Evolutionary conservation across 2,113 vertebrate genomes (phyloP).

Genomic region (Entomyzon cyanotis): DNA sequence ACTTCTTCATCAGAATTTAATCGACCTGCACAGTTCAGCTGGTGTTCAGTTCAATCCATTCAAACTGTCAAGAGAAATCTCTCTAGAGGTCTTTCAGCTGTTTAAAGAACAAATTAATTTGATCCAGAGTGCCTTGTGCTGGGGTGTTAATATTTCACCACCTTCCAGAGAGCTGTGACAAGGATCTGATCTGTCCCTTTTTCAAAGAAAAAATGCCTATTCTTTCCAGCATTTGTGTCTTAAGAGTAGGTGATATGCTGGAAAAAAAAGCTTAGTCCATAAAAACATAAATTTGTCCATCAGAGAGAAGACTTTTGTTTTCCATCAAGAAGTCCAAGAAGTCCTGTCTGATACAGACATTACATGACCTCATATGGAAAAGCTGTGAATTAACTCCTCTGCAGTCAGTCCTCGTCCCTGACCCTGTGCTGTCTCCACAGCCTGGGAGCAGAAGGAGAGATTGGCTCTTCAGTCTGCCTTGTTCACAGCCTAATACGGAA

Average conservation of each 20-base stretch:
- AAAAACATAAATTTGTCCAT: not conserved
- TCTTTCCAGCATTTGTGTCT: not conserved
- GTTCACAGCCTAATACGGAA: not conserved
- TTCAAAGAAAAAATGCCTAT: not conserved
- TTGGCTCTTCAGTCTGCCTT: not conserved
- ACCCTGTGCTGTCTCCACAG: not conserved
- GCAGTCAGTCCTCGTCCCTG: not conserved
- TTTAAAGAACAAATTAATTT: not conserved
- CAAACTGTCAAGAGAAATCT: not conserved
- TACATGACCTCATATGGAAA: not conserved
- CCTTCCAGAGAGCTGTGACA: not conserved
- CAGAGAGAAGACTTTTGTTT: not conserved
- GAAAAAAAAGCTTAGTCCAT: not conserved
- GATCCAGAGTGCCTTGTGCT: not conserved
- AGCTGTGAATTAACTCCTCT: not conserved
- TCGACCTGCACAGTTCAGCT: not conserved
- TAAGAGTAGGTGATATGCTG: not conserved
- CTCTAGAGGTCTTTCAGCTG: not conserved
- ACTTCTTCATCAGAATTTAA: not conserved
- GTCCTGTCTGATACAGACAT: not conserved
- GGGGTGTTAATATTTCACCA: not conserved
- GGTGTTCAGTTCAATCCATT: not conserved
- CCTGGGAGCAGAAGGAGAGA: not conserved
- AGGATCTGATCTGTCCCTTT: not conserved
- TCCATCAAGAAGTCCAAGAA: not conserved